Evolutionary conservation across 2,113 vertebrate species (phyloP).

Genomic region (Ptychochromis oligacanthus): DNA sequence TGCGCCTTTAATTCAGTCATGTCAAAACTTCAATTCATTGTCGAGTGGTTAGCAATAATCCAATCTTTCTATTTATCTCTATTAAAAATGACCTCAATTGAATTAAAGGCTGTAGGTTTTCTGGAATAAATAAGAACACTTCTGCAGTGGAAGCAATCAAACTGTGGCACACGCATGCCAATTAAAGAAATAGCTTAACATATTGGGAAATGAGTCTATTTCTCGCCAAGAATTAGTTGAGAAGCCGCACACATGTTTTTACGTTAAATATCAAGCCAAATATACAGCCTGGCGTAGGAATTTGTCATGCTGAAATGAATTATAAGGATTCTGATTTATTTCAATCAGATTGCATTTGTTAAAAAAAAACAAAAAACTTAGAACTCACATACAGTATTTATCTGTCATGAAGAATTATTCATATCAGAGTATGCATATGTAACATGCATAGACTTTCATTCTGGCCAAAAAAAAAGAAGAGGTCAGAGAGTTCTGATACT

Average conservation of each 20-base stretch:
- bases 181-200: background rate
- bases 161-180: background rate
- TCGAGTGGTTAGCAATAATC: background rate
- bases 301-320: background rate
- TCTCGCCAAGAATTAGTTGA: slow-evolving; percentile 4
- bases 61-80: background rate
- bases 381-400: background rate
- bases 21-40: background rate
- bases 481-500: background rate
- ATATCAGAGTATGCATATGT: background rate
- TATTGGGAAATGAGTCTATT: background rate
- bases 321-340: background rate
- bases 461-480: background rate
- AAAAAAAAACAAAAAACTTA: background rate
- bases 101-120: background rate
- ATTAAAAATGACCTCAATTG: background rate
- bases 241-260: background rate
- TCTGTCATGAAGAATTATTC: background rate
- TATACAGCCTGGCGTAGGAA: background rate
- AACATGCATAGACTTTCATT: background rate
- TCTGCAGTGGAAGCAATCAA: background rate
- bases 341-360: background rate
- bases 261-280: background rate
- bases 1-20: no score
- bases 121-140: background rate